Evolutionary conservation across 2,797 vertebrate species (phyloP), one percentile per base, ranked within the genome.

Genomic region (Threskiornis aethiopicus): DNA sequence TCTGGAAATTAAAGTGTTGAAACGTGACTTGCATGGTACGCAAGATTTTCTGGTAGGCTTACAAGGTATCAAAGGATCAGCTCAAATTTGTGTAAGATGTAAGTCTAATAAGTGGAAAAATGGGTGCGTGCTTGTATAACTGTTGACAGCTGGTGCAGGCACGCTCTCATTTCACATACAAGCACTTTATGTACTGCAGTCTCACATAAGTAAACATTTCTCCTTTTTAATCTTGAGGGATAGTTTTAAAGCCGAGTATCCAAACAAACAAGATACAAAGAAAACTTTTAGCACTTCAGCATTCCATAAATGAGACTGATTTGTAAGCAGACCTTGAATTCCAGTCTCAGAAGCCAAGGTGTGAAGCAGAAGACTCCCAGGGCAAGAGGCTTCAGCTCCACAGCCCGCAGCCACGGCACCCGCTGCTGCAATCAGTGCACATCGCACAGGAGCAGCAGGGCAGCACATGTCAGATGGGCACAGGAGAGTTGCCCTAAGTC

Each of bases 11-110:
- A n/a, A 85, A 69, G 28, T 49, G 39, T 31, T 85, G 52, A 52
- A 89, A 87, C 1, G 0, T 95, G 94, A 61, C 33, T 76, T 87
- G 82, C 72, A 78, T 26, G 15, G 24, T 35, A 39, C 49, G 72
- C 5, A 41, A 84, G 41, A 51, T 91, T 92, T 95, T 92, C 87
- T 87, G 82, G n/a, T 75, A 51, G 51, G 25, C 47, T 95, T 62
- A 88, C 46, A 81, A 91, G 39, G 22, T 73, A 62, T 59, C 42
- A 81, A 62, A 91, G 59, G 29, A 88, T 51, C 46, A 75, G 35
- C 33, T 91, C 52, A 33, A 58, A 14, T 46, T 57, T 85, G 41
- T 83, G 31, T 54, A 78, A 90, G 33, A 20, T 16, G 3, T 78
- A 76, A 66, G 44, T 47, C 35, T 72, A 93, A 20, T 41, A 66